A percentile compares a stretch with the other conserved stretches of the same genome.
phyloP scores from a whole-genome alignment of 2,888 invertebrate genomes.

The Heliconius cydno region DNA sequence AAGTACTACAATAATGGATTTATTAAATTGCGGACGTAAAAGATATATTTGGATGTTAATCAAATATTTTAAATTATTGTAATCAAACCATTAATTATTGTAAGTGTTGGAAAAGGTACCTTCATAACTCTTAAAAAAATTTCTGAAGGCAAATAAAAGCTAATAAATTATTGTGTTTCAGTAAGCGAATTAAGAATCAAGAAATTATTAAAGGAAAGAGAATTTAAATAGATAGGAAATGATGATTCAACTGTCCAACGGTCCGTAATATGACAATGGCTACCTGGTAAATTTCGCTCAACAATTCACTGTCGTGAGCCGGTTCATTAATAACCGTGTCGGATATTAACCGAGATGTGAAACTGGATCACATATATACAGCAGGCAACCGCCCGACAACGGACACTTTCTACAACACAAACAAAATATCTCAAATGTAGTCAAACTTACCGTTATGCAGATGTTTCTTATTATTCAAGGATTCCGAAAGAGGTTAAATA shows the following conservation, averaged over 20 bases:
- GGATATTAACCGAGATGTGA: conserved; percentile 67
- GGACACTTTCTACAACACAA: conserved; percentile 79
- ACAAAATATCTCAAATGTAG: conserved; percentile 75
- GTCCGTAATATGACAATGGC: conserved; percentile 58
- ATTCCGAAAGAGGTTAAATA: conserved; percentile 57
- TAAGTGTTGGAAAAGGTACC: neutral
- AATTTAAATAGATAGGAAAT: conserved; percentile 47
- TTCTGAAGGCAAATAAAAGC: neutral
- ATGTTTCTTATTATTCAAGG: conserved; percentile 53
- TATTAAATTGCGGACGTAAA: neutral
- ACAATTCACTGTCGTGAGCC: conserved; percentile 67
- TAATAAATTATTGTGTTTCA: conserved; percentile 16
- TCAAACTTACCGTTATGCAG: conserved; percentile 71
- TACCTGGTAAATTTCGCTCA: conserved; percentile 62
- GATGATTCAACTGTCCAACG: conserved; percentile 61
- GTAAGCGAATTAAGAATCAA: conserved; percentile 36
- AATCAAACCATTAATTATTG: neutral
- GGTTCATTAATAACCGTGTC: conserved; percentile 71
- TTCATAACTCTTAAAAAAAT: neutral
- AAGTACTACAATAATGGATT: neutral
- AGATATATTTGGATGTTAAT: neutral
- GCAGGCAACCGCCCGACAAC: conserved; percentile 68
- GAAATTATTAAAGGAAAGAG: conserved; percentile 51
- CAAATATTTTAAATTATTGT: neutral
- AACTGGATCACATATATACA: conserved; percentile 72